Evolutionary conservation across 2,888 invertebrate genomes (phyloP).

Genomic region (Troilus luridus): DNA sequence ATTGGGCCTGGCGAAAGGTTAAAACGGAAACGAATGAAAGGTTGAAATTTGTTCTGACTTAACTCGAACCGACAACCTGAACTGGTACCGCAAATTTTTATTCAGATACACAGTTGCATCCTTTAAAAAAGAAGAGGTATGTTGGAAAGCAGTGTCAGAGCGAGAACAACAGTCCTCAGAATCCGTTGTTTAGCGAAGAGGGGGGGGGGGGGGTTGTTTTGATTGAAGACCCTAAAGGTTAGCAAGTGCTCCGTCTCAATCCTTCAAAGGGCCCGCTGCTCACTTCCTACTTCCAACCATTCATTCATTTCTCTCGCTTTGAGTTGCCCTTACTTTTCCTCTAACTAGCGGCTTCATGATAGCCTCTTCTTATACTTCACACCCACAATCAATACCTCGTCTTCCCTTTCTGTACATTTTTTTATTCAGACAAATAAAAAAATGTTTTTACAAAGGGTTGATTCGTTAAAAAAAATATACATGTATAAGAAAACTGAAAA

Average conservation of each 20-base stretch:
- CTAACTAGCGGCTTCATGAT: constrained; percentile 42
- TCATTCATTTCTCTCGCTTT: constrained; percentile 48
- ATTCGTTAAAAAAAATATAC: too few relatives aligned
- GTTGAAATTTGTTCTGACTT: too few relatives aligned
- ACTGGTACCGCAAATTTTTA: too few relatives aligned
- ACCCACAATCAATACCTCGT: constrained; percentile 19
- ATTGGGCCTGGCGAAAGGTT: too few relatives aligned
- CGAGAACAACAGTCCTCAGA: constrained; percentile 15
- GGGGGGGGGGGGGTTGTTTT: constrained; percentile 6
- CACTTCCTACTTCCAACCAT: constrained; percentile 31
- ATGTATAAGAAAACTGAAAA: too few relatives aligned
- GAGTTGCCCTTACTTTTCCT: constrained; percentile 27
- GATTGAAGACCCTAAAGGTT: constrained; percentile 50
- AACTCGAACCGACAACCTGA: too few relatives aligned
- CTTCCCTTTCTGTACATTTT: background rate
- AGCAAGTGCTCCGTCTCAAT: constrained; percentile 47
- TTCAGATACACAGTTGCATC: background rate
- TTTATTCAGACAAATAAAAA: background rate
- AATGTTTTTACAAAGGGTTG: background rate
- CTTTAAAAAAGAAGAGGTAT: background rate
- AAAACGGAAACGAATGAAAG: too few relatives aligned
- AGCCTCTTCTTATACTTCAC: constrained; percentile 23
- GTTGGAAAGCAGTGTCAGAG: background rate
- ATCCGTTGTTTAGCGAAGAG: constrained; percentile 25
- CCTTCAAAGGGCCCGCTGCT: constrained; percentile 30